These are phyloP conservation scores for Sylvietta virens DNA, from an alignment of 2,113 vertebrate genomes.

Conservation along the genomic window DNA sequence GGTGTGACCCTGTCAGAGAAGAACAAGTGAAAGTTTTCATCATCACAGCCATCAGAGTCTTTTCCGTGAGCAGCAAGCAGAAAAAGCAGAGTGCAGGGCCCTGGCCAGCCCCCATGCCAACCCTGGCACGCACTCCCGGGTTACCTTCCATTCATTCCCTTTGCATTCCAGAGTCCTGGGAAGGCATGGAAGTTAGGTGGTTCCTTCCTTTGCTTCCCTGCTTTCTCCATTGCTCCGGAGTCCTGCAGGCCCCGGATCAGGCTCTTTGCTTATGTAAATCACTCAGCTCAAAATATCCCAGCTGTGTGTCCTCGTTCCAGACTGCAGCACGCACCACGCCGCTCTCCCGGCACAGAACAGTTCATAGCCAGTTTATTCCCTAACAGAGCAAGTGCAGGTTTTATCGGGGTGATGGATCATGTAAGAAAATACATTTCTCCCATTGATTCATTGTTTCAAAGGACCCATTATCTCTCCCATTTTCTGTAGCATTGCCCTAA, in stretches of 20 bases:
- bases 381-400: not conserved
- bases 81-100: not conserved
- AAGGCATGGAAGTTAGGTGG: not conserved
- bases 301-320: conserved; percentile 2
- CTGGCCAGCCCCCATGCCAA: accelerated
- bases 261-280: not conserved
- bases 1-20: not conserved
- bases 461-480: not conserved
- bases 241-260: not conserved
- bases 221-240: not conserved
- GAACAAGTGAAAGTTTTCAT: not conserved
- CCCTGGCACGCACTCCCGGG: accelerated
- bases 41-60: not conserved
- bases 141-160: not conserved
- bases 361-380: not conserved
- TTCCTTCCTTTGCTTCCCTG: not conserved
- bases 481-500: not conserved
- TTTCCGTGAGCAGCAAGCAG: not conserved
- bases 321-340: not conserved
- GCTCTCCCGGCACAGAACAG: not conserved
- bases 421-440: not conserved
- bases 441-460: conserved; percentile 37
- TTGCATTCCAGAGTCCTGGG: not conserved
- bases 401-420: not conserved
- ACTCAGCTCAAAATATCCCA: not conserved